Percentiles rank a stretch among this genome's conserved stretches.
These are phyloP conservation scores for Frieseomelitta varia DNA, from an alignment of 1,140 invertebrate species.

Conservation along the genomic window DNA sequence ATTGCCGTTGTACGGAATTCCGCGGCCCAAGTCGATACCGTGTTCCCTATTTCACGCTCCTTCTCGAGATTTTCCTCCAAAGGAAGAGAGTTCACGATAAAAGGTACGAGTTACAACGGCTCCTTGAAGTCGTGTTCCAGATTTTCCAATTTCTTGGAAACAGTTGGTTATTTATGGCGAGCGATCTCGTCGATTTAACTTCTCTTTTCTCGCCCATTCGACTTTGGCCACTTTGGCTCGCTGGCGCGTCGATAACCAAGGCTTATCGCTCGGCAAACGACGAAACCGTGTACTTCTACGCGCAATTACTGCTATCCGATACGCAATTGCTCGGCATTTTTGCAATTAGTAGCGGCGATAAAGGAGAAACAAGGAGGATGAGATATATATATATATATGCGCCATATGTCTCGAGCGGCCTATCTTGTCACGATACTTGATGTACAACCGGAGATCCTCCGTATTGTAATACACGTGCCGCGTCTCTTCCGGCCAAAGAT, in stretches of 20 bases:
- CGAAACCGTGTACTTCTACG: conserved; percentile 17
- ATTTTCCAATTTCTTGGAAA: no score
- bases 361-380: no score
- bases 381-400: no score
- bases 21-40: not conserved
- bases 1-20: not conserved
- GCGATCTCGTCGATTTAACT: not conserved
- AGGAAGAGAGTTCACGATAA: not conserved
- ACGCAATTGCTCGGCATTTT: conserved; percentile 59
- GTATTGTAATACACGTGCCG: conserved; percentile 66
- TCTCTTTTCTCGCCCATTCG: not conserved
- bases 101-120: no score
- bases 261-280: conserved; percentile 20
- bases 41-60: not conserved
- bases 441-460: conserved; percentile 65
- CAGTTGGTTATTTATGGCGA: no score
- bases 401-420: no score
- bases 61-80: not conserved
- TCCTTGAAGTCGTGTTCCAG: no score
- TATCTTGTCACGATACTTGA: conserved; percentile 69
- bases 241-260: conserved; percentile 14
- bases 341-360: conserved; percentile 17
- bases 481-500: no score
- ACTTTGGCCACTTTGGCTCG: not conserved
- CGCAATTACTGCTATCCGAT: conserved; percentile 54